Evolutionary conservation across 53 echinoderm and acorn worm genomes (phyloP).

Genomic region (Holothuria leucospilota): DNA sequence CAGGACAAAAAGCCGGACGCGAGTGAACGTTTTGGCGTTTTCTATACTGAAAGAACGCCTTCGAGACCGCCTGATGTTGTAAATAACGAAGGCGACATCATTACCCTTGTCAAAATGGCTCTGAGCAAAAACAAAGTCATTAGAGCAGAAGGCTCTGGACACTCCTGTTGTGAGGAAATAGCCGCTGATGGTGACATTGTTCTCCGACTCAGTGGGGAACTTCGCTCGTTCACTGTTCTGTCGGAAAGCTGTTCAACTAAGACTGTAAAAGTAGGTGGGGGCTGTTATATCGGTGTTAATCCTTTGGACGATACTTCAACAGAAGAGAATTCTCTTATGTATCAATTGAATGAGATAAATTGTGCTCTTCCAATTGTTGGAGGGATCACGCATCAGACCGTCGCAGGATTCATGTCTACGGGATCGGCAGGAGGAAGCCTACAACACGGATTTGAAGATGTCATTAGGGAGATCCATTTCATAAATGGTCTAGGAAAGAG

Average conservation of each 20-base stretch:
- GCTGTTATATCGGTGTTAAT: slow-evolving; percentile 6
- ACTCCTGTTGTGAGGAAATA: background rate
- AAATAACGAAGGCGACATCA: background rate
- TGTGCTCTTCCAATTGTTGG: slow-evolving; percentile 33
- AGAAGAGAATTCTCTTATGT: background rate
- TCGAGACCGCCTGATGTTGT: background rate
- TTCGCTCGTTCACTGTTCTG: background rate
- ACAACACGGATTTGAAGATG: slow-evolving; percentile 16
- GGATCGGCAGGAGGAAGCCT: slow-evolving; percentile 36
- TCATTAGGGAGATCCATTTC: slow-evolving; percentile 23
- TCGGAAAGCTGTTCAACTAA: background rate
- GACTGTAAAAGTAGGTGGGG: background rate
- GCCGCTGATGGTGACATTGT: background rate
- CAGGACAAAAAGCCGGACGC: too few relatives aligned
- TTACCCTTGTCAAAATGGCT: background rate
- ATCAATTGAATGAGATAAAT: slow-evolving; percentile 1
- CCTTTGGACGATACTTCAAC: background rate
- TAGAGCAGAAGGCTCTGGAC: background rate
- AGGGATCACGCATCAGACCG: slow-evolving; percentile 21
- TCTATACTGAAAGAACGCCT: too few relatives aligned
- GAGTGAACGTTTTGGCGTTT: too few relatives aligned
- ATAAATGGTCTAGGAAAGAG: background rate
- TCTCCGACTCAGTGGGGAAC: background rate
- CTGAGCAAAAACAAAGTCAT: background rate
- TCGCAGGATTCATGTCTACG: slow-evolving; percentile 27